A percentile compares a stretch with the other conserved stretches of the same genome.
Evolutionary conservation across 2,797 vertebrate genomes (phyloP).

Genomic region (Oryzias dopingdopingensis): DNA sequence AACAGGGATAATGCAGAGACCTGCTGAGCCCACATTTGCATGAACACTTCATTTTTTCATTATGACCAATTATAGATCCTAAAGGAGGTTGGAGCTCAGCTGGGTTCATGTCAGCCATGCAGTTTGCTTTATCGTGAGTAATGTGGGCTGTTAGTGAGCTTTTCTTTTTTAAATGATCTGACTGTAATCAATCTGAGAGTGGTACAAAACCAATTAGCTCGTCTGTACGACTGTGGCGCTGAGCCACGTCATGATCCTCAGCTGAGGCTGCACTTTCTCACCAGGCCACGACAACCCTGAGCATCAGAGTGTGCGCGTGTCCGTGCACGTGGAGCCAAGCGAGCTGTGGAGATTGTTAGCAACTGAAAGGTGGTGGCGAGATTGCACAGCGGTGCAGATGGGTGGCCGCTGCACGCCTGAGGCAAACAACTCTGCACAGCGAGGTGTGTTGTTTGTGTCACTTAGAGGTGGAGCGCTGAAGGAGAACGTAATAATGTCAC

Average conservation of each 20-base stretch:
- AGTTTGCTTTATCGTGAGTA: too few species aligned
- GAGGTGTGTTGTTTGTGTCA: constrained; percentile 31
- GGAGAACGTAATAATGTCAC: constrained; percentile 18
- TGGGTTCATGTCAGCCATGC: too few species aligned
- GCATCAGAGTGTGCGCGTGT: not conserved
- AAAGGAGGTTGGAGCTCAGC: too few species aligned
- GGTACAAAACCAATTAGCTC: constrained; percentile 21
- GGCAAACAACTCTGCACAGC: constrained; percentile 26
- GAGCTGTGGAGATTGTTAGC: constrained; percentile 31
- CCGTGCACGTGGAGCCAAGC: constrained; percentile 5
- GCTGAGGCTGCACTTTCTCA: constrained; percentile 27
- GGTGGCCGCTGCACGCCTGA: constrained; percentile 21
- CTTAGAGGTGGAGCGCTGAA: constrained; percentile 5
- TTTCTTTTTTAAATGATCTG: constrained; percentile 1
- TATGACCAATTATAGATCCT: not conserved
- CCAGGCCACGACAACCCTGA: constrained; percentile 26
- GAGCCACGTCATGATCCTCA: constrained; percentile 26
- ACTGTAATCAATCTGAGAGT: constrained; percentile 9
- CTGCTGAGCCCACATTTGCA: not conserved
- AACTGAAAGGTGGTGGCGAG: constrained; percentile 27
- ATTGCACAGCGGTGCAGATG: constrained; percentile 18
- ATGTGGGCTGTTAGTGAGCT: too few species aligned
- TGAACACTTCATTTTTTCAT: too few species aligned
- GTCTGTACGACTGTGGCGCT: constrained; percentile 10
- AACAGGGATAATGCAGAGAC: not conserved